Base-by-base conservation (phyloP, 2,797 vertebrate genomes). In the Pitangus sulphuratus region DNA sequence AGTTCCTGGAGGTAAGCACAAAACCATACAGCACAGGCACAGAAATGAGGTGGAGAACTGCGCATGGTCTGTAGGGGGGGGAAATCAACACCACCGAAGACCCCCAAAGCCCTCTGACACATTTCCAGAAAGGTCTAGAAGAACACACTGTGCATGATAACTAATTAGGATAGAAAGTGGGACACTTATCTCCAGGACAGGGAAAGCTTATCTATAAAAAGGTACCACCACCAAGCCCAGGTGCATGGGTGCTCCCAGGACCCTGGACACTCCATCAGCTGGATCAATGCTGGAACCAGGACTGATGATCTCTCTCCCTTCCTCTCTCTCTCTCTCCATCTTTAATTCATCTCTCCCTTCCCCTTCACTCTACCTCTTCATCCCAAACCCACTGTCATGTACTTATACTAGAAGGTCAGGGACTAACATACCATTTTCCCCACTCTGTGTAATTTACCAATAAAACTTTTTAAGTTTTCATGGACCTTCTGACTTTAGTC, bases 191-290 rank as follows among this genome's bases (percentile, higher is more conserved):
- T 35, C 40, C 5, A 16, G 21, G 35, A 16, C 21, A 47, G 17
- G 17, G 69, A 60, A 40, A 18, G 1, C 9, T 66, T 53, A 53
- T 13, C 5, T 35, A 22, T 42, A 54, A 54, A 68, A 68, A 53
- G 31, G 18, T 61, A 28, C 58, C 58, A 39, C 37, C 58, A 24
- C 5, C 15, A 76, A 48, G 35, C 26, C 12, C 40, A 42, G 26
- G 3, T 28, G 21, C 47, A 18, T 19, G 25, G 8, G 6, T 14
- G 1, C 28, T 1, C 30, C 24, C 9, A 0, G 0, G 17, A 21
- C 9, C 14, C 21, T 30, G 28, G n/a, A 58, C 15, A 58, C n/a
- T 8, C 35, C 25, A 61, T 4, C 31, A 14, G 35, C 7, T 48
- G 19, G 31, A n/a, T 42, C 31, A 42, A 12, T 17, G 30, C 22